phyloP scores from a whole-genome alignment of 2,113 vertebrate species.

The Percopsis transmontana region DNA sequence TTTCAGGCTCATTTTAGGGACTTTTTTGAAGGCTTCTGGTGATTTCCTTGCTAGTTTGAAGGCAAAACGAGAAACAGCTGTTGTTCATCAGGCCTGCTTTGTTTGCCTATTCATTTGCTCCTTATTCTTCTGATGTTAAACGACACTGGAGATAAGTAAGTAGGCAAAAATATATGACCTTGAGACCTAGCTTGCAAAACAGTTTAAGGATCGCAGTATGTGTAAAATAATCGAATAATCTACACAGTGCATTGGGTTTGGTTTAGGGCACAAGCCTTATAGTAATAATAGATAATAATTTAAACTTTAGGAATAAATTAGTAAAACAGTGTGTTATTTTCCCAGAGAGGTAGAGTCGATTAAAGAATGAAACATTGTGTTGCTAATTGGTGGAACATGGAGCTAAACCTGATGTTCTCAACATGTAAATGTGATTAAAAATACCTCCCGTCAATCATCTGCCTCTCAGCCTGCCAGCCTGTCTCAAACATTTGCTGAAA shows the following conservation, averaged over 20 bases:
- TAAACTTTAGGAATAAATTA: conserved; percentile 9
- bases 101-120: conserved; percentile 11
- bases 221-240: not conserved
- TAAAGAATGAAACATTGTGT: not conserved
- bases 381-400: not conserved
- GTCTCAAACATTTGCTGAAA: conserved; percentile 11
- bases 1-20: conserved; percentile 6
- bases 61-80: conserved; percentile 20
- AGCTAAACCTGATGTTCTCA: not conserved
- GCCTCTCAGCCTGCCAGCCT: not conserved
- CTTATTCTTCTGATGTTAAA: conserved; percentile 28
- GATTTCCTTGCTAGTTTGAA: conserved; percentile 15
- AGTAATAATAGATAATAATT: too few relatives aligned
- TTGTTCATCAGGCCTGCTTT: not conserved
- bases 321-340: not conserved
- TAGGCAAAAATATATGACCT: not conserved
- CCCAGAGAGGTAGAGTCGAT: not conserved
- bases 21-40: conserved; percentile 11
- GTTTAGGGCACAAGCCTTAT: not conserved
- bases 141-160: conserved; percentile 39
- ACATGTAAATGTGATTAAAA: not conserved
- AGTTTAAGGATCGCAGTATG: not conserved
- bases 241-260: not conserved
- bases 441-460: not conserved
- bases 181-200: not conserved